Percentiles rank a stretch among this genome's conserved stretches.
These are phyloP conservation scores for Cerastis leucographa DNA, from an alignment of 2,888 invertebrate genomes.

Conservation along the genomic window DNA sequence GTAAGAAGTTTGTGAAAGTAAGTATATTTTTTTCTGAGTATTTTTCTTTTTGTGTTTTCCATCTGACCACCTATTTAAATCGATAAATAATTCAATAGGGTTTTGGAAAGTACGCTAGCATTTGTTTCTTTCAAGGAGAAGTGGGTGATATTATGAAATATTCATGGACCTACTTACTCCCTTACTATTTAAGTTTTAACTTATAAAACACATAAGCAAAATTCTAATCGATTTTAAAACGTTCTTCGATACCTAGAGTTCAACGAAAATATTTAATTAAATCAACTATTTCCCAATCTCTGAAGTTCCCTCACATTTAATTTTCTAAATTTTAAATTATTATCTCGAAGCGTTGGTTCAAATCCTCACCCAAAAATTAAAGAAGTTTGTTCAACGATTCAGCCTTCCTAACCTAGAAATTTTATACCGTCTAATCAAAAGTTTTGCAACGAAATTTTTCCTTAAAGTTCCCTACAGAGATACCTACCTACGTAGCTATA, in stretches of 20 bases:
- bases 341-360: slow-evolving; percentile 23
- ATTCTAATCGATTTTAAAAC: neutral
- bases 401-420: slow-evolving; percentile 41
- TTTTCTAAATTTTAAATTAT: slow-evolving; percentile 31
- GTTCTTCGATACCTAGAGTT: neutral
- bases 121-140: slow-evolving; percentile 3
- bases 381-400: slow-evolving; percentile 34
- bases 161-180: neutral
- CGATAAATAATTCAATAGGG: neutral
- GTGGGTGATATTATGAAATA: neutral
- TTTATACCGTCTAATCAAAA: slow-evolving; percentile 57
- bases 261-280: neutral
- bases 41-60: neutral
- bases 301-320: slow-evolving; percentile 11
- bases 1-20: neutral
- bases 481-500: neutral
- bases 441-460: slow-evolving; percentile 49
- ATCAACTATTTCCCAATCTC: slow-evolving; percentile 31
- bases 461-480: slow-evolving; percentile 14
- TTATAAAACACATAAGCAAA: neutral
- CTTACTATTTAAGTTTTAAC: no score
- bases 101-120: neutral
- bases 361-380: slow-evolving; percentile 37
- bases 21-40: neutral
- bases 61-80: neutral